A percentile compares a stretch with the other conserved stretches of the same genome.
phyloP scores from a whole-genome alignment of 2,797 vertebrate genomes.

The Todus mexicanus region DNA sequence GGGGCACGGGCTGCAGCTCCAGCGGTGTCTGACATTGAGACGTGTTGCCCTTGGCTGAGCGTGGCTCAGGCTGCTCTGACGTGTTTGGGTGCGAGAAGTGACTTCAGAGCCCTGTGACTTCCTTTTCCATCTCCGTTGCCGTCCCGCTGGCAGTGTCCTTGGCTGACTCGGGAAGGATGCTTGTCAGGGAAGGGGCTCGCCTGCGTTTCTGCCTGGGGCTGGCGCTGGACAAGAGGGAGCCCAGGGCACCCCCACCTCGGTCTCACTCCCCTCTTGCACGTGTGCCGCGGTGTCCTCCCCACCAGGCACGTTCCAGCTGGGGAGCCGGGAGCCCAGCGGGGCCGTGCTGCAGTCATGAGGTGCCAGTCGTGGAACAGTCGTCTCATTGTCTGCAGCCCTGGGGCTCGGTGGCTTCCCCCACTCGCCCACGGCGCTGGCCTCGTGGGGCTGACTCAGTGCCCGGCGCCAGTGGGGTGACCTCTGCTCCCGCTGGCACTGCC shows the following conservation, averaged over 20 bases:
- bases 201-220: neutral
- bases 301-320: accelerated
- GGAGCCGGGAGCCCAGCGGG: neutral
- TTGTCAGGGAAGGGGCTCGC: neutral
- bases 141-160: neutral
- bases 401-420: neutral
- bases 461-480: neutral
- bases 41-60: slow-evolving; percentile 25
- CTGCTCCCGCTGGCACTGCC: neutral
- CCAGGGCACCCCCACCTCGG: neutral
- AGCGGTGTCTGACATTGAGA: slow-evolving; percentile 29
- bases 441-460: slow-evolving; percentile 57
- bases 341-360: neutral
- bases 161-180: neutral
- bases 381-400: slow-evolving; percentile 39
- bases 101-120: slow-evolving; percentile 62
- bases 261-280: neutral
- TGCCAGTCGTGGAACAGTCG: slow-evolving; percentile 16
- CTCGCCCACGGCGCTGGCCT: neutral
- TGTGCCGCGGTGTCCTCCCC: accelerated
- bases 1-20: neutral
- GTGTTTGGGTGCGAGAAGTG: slow-evolving; percentile 14
- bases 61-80: neutral
- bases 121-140: neutral
- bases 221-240: neutral